A percentile compares a stretch with the other conserved stretches of the same genome.
These are phyloP conservation scores for Sinocyclocheilus anshuiensis DNA, from an alignment of 2,113 vertebrate genomes.

Conservation along the genomic window DNA sequence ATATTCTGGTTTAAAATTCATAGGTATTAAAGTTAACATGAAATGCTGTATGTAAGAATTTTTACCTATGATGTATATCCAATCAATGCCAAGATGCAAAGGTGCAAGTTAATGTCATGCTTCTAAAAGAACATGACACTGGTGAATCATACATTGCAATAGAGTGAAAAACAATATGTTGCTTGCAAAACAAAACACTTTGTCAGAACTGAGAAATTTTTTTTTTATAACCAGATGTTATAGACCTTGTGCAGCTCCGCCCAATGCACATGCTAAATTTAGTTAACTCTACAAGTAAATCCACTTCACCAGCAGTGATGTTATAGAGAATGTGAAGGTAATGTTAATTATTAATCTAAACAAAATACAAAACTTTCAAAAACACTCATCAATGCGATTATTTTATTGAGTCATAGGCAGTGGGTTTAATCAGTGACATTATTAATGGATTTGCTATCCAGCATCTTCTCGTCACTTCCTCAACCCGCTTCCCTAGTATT, in stretches of 20 bases:
- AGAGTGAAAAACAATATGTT: neutral
- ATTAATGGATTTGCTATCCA: too few relatives aligned
- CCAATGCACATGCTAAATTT: neutral
- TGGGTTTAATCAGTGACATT: too few relatives aligned
- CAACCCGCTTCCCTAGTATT: too few relatives aligned
- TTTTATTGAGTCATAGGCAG: too few relatives aligned
- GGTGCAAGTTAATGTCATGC: neutral
- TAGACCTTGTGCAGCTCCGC: too few relatives aligned
- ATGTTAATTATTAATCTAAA: too few relatives aligned
- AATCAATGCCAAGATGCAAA: neutral
- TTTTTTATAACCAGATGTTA: neutral
- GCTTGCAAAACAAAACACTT: neutral
- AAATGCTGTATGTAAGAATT: neutral
- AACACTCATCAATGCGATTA: too few relatives aligned
- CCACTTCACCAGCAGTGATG: too few relatives aligned
- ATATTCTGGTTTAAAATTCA: neutral
- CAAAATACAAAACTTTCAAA: too few relatives aligned
- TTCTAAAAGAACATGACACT: neutral
- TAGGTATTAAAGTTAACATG: neutral
- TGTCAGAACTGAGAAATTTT: neutral
- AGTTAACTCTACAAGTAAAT: too few relatives aligned
- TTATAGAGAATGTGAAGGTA: too few relatives aligned
- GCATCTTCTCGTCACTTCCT: too few relatives aligned
- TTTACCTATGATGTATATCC: neutral
- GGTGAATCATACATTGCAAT: neutral